Evolutionary conservation across 2,888 invertebrate species (phyloP), one percentile per base, ranked within the genome.

Genomic region (Silvanus unidentatus): DNA sequence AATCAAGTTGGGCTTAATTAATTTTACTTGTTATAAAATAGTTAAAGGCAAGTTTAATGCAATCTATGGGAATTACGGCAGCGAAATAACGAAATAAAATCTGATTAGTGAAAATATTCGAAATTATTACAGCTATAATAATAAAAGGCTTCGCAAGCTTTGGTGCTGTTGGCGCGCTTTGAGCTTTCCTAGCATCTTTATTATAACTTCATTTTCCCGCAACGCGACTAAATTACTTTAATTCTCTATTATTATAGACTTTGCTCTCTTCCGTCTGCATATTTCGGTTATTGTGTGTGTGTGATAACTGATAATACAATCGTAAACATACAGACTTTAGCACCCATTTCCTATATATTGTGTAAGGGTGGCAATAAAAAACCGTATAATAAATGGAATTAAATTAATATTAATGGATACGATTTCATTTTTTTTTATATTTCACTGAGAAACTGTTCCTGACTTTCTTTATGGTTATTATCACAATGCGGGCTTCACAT

Each of bases 171-270:
- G 47, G 62, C 8, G 3, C 22, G 3, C 22, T 22, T 8, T 22
- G n/a, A n/a, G n/a, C 22, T 22, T 8, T 22, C 8, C 3, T 22
- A 5, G 8, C 59, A 63, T 64, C 63, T 65, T 65, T 58, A 22
- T 22, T 22, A 60, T 68, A 68, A 67, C 64, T 67, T 65, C 63
- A 64, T 68, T 68, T 67, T 63, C 61, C 57, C 4, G 58, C 64
- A 52, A 56, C 57, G 55, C 63, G 60, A 64, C 63, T 58, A 65
- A 68, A 68, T 68, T 66, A 66, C 63, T 60, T 62, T 65, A 65
- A 64, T 62, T 62, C 62, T 57, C 58, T 58, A 60, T 62, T 62
- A 62, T 57, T 22, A 22, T 22, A 57, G 62, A 58, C 61, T 22
- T 22, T 22, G 22, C 22, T n/a, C n/a, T n/a, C n/a, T n/a, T n/a